Conservation (phyloP, 2,888 invertebrate species). For the Theodoxus fluviatilis region DNA sequence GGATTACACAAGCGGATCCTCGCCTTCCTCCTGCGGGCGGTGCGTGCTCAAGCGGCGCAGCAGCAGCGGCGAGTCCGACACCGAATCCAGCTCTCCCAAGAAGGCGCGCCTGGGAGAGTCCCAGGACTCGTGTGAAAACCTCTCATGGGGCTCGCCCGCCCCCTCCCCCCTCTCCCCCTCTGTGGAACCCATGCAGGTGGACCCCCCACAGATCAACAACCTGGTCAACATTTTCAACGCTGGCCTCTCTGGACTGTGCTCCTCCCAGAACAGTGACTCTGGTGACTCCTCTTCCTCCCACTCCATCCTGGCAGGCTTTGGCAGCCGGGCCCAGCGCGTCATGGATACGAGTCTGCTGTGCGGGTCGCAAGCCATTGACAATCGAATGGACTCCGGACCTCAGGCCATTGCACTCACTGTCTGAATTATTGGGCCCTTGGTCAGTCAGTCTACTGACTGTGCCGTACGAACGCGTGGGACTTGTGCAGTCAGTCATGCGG, state of each 20-base stretch:
- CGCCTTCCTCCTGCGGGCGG: too few relatives aligned
- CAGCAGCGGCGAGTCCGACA: conserved; percentile 6
- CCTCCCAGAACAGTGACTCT: conserved; percentile 12
- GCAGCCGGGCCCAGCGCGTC: background rate
- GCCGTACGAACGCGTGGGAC: too few relatives aligned
- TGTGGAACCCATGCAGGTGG: conserved; percentile 51
- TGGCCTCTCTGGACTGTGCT: conserved; percentile 55
- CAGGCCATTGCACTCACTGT: conserved; percentile 30
- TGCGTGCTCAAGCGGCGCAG: conserved; percentile 31
- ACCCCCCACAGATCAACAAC: conserved; percentile 52
- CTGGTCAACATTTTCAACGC: conserved; percentile 58
- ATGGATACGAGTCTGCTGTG: background rate
- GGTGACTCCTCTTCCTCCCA: background rate
- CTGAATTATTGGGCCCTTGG: background rate
- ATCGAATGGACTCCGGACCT: conserved; percentile 28
- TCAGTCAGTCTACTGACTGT: too few relatives aligned
- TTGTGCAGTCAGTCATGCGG: too few relatives aligned
- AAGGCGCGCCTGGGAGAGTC: too few relatives aligned
- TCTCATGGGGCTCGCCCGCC: too few relatives aligned
- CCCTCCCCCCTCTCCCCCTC: too few relatives aligned
- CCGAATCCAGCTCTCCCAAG: conserved; percentile 21
- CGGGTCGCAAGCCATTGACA: conserved; percentile 22
- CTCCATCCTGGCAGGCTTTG: background rate
- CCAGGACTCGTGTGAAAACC: too few relatives aligned
- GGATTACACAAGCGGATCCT: conserved; percentile 29